phyloP scores from a whole-genome alignment of 1,140 invertebrate genomes.

The Oedothorax gibbosus region DNA sequence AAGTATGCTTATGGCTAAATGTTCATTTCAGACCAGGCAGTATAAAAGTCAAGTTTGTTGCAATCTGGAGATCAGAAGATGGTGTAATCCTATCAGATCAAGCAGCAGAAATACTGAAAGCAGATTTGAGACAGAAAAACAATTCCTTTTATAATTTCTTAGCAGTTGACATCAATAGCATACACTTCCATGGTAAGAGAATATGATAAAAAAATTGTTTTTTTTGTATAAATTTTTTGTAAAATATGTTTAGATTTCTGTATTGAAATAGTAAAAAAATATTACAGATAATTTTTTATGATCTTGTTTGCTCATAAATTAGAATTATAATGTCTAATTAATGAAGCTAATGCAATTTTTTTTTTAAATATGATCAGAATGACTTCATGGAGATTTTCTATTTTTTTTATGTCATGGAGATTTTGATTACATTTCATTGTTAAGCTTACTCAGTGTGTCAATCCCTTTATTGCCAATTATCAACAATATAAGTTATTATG shows the following conservation, averaged over 20 bases:
- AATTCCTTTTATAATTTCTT: constrained; percentile 46
- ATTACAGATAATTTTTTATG: too few relatives aligned
- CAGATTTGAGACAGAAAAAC: constrained; percentile 39
- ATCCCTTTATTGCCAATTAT: too few relatives aligned
- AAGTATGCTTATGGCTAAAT: background rate
- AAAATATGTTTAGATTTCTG: background rate
- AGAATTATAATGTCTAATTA: too few relatives aligned
- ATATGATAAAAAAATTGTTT: background rate
- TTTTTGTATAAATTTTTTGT: constrained; percentile 17
- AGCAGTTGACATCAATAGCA: constrained; percentile 26
- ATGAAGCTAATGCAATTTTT: too few relatives aligned
- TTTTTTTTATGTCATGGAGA: too few relatives aligned
- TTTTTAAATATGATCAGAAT: too few relatives aligned
- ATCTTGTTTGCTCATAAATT: too few relatives aligned
- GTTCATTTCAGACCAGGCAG: constrained; percentile 43
- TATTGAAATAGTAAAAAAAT: too few relatives aligned
- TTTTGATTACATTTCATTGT: too few relatives aligned
- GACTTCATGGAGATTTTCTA: too few relatives aligned
- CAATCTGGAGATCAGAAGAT: constrained; percentile 32
- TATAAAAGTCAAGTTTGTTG: constrained; percentile 50
- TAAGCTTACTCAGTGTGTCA: too few relatives aligned
- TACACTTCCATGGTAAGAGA: constrained; percentile 42
- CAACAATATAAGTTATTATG: too few relatives aligned
- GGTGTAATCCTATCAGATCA: constrained; percentile 23
- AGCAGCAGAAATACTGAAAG: constrained; percentile 40